phyloP scores from a whole-genome alignment of 2,888 invertebrate species.

The Tholera decimalis region DNA sequence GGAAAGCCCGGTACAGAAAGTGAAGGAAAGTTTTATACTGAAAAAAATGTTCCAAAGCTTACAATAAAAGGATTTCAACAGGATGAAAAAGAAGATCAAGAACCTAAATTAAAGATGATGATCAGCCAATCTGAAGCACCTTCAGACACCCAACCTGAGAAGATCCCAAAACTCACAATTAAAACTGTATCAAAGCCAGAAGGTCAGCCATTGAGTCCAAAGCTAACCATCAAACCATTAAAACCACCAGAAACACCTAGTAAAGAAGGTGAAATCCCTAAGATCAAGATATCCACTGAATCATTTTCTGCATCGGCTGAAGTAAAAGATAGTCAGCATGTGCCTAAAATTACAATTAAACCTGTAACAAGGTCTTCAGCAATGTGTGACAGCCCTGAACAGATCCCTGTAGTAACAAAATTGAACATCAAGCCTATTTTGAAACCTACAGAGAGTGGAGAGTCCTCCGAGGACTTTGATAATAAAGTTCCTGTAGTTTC shows the following conservation, averaged over 20 bases:
- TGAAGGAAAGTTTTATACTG: constrained; percentile 87
- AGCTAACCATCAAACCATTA: constrained; percentile 88
- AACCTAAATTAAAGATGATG: constrained; percentile 83
- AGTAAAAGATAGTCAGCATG: constrained; percentile 82
- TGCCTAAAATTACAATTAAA: constrained; percentile 92
- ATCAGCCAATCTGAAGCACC: constrained; percentile 80
- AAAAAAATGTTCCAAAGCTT: constrained; percentile 86
- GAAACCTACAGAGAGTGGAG: constrained; percentile 82
- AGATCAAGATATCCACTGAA: constrained; percentile 79
- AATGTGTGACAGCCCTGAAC: constrained; percentile 78
- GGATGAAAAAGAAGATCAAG: constrained; percentile 79
- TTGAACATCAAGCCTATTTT: constrained; percentile 88
- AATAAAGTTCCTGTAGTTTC: constrained; percentile 89
- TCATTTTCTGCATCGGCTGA: constrained; percentile 74
- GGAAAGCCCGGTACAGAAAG: constrained; percentile 86
- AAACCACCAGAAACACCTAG: constrained; percentile 78
- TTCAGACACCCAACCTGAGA: constrained; percentile 77
- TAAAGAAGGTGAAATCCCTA: constrained; percentile 76
- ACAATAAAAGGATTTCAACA: constrained; percentile 86
- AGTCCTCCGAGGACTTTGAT: constrained; percentile 77
- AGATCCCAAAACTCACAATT: constrained; percentile 87
- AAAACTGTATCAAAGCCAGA: constrained; percentile 84
- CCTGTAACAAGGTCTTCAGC: constrained; percentile 79
- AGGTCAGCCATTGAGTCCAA: constrained; percentile 85
- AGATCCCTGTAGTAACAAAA: constrained; percentile 86